phyloP scores from a whole-genome alignment of 2,113 vertebrate species.

The Thunnus maccoyii region DNA sequence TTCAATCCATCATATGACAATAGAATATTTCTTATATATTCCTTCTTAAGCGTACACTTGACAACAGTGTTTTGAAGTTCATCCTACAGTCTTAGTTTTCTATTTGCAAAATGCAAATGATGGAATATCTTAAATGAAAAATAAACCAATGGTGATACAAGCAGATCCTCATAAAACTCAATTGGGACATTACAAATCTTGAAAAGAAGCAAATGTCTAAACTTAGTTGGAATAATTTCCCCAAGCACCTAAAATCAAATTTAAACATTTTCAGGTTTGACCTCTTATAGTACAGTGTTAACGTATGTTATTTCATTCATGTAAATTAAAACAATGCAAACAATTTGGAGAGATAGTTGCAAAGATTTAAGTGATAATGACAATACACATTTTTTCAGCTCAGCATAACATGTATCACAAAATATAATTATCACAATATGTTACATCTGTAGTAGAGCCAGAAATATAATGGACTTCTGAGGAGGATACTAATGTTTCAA shows the following conservation, averaged over 20 bases:
- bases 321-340: neutral
- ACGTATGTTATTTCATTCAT: neutral
- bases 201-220: neutral
- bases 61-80: slow-evolving; percentile 1
- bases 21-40: neutral
- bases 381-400: no score
- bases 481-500: no score
- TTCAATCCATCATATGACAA: neutral
- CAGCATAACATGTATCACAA: neutral
- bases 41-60: neutral
- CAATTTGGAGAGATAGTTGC: no score
- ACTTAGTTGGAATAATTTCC: no score
- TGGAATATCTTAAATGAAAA: neutral
- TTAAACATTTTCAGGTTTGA: neutral
- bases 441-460: no score
- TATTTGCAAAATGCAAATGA: slow-evolving; percentile 14
- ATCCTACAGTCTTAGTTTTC: neutral
- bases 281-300: no score
- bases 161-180: neutral
- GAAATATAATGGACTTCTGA: no score
- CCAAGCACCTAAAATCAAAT: no score
- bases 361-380: no score
- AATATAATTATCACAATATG: no score
- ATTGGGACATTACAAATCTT: no score
- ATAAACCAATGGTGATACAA: neutral